Percentiles rank a stretch among this genome's conserved stretches.
Evolutionary conservation across 2,797 vertebrate genomes (phyloP).

Genomic region (Alfaro cultratus): DNA sequence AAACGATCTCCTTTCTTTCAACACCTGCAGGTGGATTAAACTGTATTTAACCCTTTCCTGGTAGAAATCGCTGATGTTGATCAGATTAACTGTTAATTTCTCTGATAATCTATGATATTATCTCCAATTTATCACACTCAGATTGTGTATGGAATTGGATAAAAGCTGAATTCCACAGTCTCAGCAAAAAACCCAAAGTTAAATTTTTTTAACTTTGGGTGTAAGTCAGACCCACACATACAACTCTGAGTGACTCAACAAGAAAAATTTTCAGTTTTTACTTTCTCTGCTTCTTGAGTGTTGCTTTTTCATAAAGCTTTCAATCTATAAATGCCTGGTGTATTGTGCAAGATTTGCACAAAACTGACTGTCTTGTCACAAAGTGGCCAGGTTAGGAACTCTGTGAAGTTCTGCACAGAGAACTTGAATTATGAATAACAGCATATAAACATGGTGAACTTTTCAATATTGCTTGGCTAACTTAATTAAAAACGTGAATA

Average conservation of each 20-base stretch:
- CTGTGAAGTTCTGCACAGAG: neutral
- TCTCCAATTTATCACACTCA: neutral
- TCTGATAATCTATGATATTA: neutral
- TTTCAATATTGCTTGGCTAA: neutral
- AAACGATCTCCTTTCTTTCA: slow-evolving; percentile 11
- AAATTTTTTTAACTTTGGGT: neutral
- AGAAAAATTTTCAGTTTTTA: neutral
- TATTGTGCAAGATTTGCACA: neutral
- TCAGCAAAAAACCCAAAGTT: too few species aligned
- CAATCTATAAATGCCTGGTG: neutral
- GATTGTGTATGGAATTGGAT: neutral
- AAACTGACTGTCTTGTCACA: neutral
- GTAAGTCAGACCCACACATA: too few species aligned
- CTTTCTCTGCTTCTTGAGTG: neutral
- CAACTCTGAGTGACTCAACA: neutral
- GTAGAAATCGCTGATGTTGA: neutral
- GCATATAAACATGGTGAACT: neutral
- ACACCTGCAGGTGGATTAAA: neutral
- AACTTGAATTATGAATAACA: neutral
- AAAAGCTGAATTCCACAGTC: neutral
- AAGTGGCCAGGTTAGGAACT: neutral
- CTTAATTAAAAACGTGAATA: neutral
- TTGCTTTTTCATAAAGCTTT: neutral
- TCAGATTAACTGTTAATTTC: neutral
- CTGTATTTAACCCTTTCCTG: neutral